These are phyloP conservation scores for Bucorvus abyssinicus DNA, from an alignment of 2,797 vertebrate genomes.

Conservation along the genomic window DNA sequence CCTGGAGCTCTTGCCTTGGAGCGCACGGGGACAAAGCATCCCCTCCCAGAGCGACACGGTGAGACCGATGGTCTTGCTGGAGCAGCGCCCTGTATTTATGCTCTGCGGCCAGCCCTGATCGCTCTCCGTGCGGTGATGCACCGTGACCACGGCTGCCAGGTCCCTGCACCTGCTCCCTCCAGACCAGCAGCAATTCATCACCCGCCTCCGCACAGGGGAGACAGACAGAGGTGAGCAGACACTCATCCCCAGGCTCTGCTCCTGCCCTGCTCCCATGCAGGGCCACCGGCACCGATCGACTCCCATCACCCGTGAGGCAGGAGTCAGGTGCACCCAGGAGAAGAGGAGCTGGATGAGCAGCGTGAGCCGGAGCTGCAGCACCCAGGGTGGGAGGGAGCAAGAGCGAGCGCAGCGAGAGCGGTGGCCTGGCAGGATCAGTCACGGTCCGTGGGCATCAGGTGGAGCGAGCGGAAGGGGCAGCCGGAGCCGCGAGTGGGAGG, in stretches of 20 bases:
- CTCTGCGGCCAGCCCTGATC: not conserved
- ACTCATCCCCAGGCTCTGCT: not conserved
- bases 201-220: not conserved
- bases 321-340: not conserved
- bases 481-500: not conserved
- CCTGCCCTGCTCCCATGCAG: not conserved
- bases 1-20: not conserved
- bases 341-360: not conserved
- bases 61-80: not conserved
- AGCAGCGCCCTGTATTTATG: not conserved
- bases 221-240: not conserved
- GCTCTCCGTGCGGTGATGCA: not conserved
- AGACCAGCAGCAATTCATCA: not conserved
- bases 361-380: not conserved
- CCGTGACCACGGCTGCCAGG: not conserved
- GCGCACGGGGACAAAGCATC: not conserved
- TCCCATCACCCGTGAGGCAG: accelerated
- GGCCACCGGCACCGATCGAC: accelerated
- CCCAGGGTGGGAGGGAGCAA: not conserved
- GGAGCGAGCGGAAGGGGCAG: not conserved
- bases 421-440: not conserved
- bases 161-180: not conserved
- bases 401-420: not conserved
- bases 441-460: not conserved
- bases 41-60: not conserved